Conservation (phyloP, 2,888 invertebrate genomes). For the Hofmannophila pseudospretella region DNA sequence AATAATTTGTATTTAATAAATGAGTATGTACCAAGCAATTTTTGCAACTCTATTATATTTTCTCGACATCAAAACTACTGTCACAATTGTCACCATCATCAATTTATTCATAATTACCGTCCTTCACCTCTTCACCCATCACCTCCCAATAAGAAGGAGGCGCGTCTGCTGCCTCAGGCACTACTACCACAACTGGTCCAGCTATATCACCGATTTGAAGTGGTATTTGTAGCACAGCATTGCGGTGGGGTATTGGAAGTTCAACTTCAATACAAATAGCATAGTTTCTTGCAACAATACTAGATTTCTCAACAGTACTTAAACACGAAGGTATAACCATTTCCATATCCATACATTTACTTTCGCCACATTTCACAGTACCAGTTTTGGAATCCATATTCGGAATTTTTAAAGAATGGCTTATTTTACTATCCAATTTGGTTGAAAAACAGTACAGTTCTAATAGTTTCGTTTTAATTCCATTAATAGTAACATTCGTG, state of each 20-base stretch:
- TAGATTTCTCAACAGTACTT: slow-evolving; percentile 27
- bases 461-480: slow-evolving; percentile 25
- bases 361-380: slow-evolving; percentile 18
- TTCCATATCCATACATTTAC: slow-evolving; percentile 14
- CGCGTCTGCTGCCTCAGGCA: background rate
- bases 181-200: slow-evolving; percentile 7
- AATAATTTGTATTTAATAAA: too few relatives aligned
- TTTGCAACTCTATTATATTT: too few relatives aligned
- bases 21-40: too few relatives aligned
- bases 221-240: slow-evolving; percentile 28
- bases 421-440: slow-evolving; percentile 3
- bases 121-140: slow-evolving; percentile 19
- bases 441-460: slow-evolving; percentile 21
- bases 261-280: slow-evolving; percentile 22
- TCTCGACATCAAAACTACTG: too few relatives aligned
- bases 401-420: slow-evolving; percentile 13
- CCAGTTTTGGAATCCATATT: slow-evolving; percentile 24
- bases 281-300: slow-evolving; percentile 28
- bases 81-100: too few relatives aligned
- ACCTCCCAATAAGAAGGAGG: slow-evolving; percentile 12
- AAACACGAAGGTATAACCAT: slow-evolving; percentile 20
- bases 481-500: slow-evolving; percentile 24
- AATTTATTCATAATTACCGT: too few relatives aligned
- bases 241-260: slow-evolving; percentile 30
- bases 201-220: slow-evolving; percentile 26